Percentiles rank a stretch among this genome's conserved stretches.
Conservation (phyloP, 2,113 vertebrate species). For the Salvelinus sp. region DNA sequence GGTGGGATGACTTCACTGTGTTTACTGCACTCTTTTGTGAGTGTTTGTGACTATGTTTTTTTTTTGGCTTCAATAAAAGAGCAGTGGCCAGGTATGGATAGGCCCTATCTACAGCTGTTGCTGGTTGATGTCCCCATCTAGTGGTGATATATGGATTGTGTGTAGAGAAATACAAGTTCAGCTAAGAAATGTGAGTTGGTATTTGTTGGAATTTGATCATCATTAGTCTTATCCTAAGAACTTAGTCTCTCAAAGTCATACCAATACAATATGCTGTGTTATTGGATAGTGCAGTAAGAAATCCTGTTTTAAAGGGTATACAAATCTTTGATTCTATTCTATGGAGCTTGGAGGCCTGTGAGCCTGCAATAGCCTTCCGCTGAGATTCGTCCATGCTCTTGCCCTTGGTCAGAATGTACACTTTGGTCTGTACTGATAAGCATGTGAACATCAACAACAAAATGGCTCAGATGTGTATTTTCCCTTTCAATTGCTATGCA, state of each 20-base stretch:
- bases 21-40: neutral
- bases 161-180: neutral
- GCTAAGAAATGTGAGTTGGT: neutral
- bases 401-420: neutral
- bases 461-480: neutral
- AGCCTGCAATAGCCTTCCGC: neutral
- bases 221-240: too few species aligned
- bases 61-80: too few species aligned
- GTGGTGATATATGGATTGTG: constrained; percentile 25
- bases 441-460: constrained; percentile 18
- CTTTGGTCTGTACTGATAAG: constrained; percentile 50
- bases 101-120: neutral
- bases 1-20: constrained; percentile 73
- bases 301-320: too few species aligned
- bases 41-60: too few species aligned
- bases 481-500: neutral
- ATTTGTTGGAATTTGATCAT: neutral
- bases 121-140: constrained; percentile 42
- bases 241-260: too few species aligned
- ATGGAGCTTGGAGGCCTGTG: too few species aligned
- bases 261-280: too few species aligned
- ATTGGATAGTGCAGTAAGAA: too few species aligned
- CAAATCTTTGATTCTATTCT: too few species aligned
- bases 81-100: too few species aligned
- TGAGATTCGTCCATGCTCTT: neutral